Evolutionary conservation across 2,797 vertebrate genomes (phyloP), one percentile per base, ranked within the genome.

Genomic region (Notolepis coatsorum): DNA sequence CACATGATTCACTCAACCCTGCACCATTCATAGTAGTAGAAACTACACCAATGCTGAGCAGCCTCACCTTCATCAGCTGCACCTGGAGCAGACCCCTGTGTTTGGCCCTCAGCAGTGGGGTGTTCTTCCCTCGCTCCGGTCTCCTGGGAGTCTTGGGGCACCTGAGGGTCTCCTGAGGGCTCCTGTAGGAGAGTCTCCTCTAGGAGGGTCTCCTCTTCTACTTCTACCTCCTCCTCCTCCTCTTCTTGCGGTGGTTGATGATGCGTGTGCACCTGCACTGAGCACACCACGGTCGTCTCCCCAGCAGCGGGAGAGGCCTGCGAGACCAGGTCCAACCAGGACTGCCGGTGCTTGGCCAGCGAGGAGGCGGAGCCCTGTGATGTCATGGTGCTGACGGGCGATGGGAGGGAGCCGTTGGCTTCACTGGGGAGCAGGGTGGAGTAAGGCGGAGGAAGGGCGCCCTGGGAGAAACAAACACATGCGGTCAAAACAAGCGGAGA

Each of bases 311-410:
- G 66, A n/a, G 88, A 48, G 0, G 91, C 89, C 63, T 90, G 93
- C 10, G 91, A 90, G 35, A 93, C 92, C 0, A 91, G 75, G 71
- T 96, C 90, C 6, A 93, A 75, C 92, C 93, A 95, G 25, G 95
- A 96, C 71, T 93, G 94, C 45, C 93, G 92, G 7, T 94, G 93
- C 81, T 95, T 96, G 70, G 92, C 86, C 0, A 83, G 33, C 1
- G 94, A 94, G 48, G 95, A 95, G 77, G 90, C 84, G 0, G 93
- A 93, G 1, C 91, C 91, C 51, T 93, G 85, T 0, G 93, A 93
- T 1, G 91, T 95, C 68, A 90, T 88, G 1, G 93, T 91, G 37
- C 91, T 95, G 82, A 95, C 93, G 5, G 93, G 89, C 2, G 95
- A 95, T 0, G 94, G 94, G 24, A 90, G 87, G 5, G 93, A 95